phyloP scores from a whole-genome alignment of 2,113 vertebrate genomes.

The Poicephalus meyeri region DNA sequence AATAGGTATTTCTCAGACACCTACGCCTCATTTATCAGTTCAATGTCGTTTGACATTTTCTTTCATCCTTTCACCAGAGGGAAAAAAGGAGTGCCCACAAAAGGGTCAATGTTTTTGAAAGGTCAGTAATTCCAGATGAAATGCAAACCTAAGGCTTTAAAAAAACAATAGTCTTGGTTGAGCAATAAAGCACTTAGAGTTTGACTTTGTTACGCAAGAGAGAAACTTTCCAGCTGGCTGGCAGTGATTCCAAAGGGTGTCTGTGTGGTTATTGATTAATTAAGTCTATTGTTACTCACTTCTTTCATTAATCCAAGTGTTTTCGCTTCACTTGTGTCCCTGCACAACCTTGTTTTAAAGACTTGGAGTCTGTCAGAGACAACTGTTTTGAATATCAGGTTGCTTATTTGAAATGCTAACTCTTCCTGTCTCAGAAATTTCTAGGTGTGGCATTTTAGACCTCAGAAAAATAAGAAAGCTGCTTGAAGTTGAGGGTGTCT shows the following conservation, averaged over 20 bases:
- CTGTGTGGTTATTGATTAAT: slow-evolving; percentile 59
- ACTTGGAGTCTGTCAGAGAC: not conserved
- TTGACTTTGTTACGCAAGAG: slow-evolving; percentile 60
- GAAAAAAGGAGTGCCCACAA: not conserved
- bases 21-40: not conserved
- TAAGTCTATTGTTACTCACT: slow-evolving; percentile 55
- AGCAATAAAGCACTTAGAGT: slow-evolving; percentile 52
- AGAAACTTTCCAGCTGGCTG: slow-evolving; percentile 61
- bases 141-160: slow-evolving; percentile 32
- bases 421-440: slow-evolving; percentile 7
- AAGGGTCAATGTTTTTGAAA: slow-evolving; percentile 48
- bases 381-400: not conserved
- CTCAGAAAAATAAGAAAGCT: slow-evolving; percentile 9
- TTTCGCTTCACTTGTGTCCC: slow-evolving; percentile 37
- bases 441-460: slow-evolving; percentile 8
- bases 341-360: slow-evolving; percentile 19
- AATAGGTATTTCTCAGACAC: not conserved
- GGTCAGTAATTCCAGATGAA: slow-evolving; percentile 50
- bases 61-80: slow-evolving; percentile 1
- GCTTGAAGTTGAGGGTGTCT: not conserved
- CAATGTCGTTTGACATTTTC: slow-evolving; percentile 35
- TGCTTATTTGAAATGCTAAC: slow-evolving; percentile 21
- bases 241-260: slow-evolving; percentile 51
- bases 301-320: slow-evolving; percentile 57
- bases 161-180: not conserved